A percentile compares a stretch with the other conserved stretches of the same genome.
phyloP scores from a whole-genome alignment of 2,113 vertebrate species.

The Onychorhynchus coronatus region DNA sequence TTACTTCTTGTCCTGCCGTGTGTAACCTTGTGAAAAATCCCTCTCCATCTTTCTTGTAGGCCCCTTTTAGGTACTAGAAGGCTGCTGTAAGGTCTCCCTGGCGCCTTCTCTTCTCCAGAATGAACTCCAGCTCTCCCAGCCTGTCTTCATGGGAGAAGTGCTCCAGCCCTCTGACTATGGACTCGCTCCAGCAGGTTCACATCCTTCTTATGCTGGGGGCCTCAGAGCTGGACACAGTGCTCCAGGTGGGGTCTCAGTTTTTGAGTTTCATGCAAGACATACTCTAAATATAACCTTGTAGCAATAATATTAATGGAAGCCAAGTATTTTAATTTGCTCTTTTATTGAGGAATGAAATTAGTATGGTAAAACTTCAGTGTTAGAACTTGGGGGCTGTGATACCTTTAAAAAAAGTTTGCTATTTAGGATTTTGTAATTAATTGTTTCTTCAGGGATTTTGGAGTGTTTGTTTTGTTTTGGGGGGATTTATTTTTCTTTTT shows the following conservation, averaged over 20 bases:
- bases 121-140: not conserved
- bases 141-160: accelerated
- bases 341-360: not conserved
- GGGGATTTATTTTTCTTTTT: too few relatives aligned
- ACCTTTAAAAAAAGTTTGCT: not conserved
- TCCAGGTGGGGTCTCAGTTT: not conserved
- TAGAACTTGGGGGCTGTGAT: not conserved
- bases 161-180: not conserved
- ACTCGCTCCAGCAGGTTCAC: not conserved
- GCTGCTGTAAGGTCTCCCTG: too few relatives aligned
- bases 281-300: not conserved
- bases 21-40: accelerated
- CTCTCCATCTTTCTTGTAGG: not conserved
- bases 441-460: not conserved
- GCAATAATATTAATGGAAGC: not conserved
- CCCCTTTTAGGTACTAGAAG: not conserved
- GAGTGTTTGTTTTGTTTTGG: not conserved
- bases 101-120: not conserved
- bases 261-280: not conserved
- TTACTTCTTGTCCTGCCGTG: not conserved
- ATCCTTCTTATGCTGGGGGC: not conserved
- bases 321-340: not conserved
- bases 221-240: not conserved
- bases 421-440: not conserved
- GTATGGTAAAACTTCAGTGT: not conserved